Base-by-base conservation (phyloP, 2,888 invertebrate genomes). In the Agonopterix arenella region DNA sequence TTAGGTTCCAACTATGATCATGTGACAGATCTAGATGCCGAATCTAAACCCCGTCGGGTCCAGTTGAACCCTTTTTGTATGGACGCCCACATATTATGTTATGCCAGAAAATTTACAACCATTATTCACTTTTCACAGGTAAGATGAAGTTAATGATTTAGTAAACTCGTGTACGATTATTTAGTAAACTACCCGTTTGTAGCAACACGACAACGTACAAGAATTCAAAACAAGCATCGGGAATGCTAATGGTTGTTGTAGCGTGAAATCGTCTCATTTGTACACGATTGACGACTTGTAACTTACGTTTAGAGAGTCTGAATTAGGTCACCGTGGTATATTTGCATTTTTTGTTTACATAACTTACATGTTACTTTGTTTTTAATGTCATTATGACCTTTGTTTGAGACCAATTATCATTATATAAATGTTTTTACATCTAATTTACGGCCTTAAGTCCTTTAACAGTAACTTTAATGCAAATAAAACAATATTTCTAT, bases 201-300 rank as follows among this genome's bases (percentile, higher is more conserved):
- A 28, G 28, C 28, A 4, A 28, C 28, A 66, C 62, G 66, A 69
- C 70, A 64, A 60, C 61, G 59, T 59, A 57, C 55, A 59, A 65
- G 77, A 76, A 79, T 80, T 72, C 66, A 68, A 68, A 68, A 70
- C 66, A 70, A 60, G 58, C 62, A 61, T 52, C 46, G 56, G 58
- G 74, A 75, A 78, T 78, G 68, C 65, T 73, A 77, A 79, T 79
- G 36, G 50, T 8, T 46, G 51, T 58, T 56, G 62, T 63, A 59
- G 63, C 62, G 53, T 68, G 66, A 68, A 76, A 62, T 70, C 67
- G 65, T 59, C 68, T 60, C 64, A 62, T 68, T 67, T 60, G 61
- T 63, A 65, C 54, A 56, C 61, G 48, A 60, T 58, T 54, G 50
- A 60, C 56, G 57, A 51, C 55, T 46, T 46, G 43, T 44, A 36